Percentiles rank a stretch among this genome's conserved stretches.
Evolutionary conservation across 2,797 vertebrate species (phyloP).

Genomic region (Crax fasciolata): DNA sequence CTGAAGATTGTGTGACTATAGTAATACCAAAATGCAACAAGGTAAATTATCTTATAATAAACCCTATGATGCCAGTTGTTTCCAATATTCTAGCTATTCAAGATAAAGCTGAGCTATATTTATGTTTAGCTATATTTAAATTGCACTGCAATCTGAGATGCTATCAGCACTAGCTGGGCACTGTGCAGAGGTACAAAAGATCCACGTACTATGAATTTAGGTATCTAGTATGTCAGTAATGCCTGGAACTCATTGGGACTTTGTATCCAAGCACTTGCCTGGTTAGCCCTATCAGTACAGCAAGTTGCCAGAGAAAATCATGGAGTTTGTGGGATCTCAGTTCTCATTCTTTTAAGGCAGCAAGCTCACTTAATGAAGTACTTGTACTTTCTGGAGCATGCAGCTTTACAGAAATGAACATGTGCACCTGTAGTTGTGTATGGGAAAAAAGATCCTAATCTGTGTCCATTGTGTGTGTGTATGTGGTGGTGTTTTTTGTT

Average conservation of each 20-base stretch:
- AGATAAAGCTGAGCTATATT: neutral
- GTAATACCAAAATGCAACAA: neutral
- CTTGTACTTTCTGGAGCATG: neutral
- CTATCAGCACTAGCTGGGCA: neutral
- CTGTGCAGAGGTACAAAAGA: neutral
- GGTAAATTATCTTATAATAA: neutral
- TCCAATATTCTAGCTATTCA: neutral
- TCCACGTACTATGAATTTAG: neutral
- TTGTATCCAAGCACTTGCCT: neutral
- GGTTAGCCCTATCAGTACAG: neutral
- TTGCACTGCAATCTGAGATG: neutral
- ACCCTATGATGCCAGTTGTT: neutral
- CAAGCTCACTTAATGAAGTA: neutral
- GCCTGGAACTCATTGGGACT: neutral
- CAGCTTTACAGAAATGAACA: neutral
- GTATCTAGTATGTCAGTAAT: neutral
- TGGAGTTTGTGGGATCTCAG: neutral
- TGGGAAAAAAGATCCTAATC: neutral
- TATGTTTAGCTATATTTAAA: neutral
- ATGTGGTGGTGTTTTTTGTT: neutral
- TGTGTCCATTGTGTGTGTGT: neutral
- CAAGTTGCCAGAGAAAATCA: neutral
- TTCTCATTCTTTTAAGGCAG: neutral
- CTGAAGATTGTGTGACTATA: neutral
- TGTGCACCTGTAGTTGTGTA: fast-evolving